Evolutionary conservation across 2,888 invertebrate genomes (phyloP).

Genomic region (Epinotia brunnichana): DNA sequence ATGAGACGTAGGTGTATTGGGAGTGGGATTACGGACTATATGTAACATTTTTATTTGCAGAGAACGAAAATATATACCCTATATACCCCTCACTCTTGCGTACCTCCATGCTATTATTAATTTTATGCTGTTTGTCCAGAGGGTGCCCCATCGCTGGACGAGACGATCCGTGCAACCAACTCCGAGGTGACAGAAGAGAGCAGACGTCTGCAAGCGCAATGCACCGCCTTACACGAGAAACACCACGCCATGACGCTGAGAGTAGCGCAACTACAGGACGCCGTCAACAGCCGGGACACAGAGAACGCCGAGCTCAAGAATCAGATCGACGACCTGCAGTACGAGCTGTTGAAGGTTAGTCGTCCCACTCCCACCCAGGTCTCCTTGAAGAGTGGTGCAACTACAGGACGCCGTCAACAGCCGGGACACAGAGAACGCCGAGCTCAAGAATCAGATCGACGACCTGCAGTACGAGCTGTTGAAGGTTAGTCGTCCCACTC

Average conservation of each 20-base stretch:
- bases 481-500: too few relatives aligned
- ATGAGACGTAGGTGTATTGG: too few relatives aligned
- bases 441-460: constrained; percentile 97
- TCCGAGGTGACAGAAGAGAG: constrained; percentile 95
- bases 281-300: constrained; percentile 95
- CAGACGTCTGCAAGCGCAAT: constrained; percentile 93
- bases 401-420: constrained; percentile 94
- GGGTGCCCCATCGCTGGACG: constrained; percentile 89
- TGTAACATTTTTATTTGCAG: too few relatives aligned
- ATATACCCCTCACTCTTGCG: too few relatives aligned
- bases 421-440: constrained; percentile 96
- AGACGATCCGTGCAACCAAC: constrained; percentile 92
- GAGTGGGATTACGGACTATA: too few relatives aligned
- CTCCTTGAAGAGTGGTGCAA: constrained; percentile 87
- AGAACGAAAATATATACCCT: too few relatives aligned
- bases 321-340: constrained; percentile 97
- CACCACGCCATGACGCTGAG: constrained; percentile 96
- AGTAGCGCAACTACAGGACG: constrained; percentile 94
- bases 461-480: too few relatives aligned
- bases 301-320: constrained; percentile 97
- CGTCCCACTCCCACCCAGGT: background rate
- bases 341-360: constrained; percentile 91
- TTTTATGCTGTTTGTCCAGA: constrained; percentile 51
- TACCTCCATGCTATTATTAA: too few relatives aligned
- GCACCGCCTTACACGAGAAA: constrained; percentile 95